Conservation (phyloP, 2,797 vertebrate genomes). For the Neostethus bicornis region DNA sequence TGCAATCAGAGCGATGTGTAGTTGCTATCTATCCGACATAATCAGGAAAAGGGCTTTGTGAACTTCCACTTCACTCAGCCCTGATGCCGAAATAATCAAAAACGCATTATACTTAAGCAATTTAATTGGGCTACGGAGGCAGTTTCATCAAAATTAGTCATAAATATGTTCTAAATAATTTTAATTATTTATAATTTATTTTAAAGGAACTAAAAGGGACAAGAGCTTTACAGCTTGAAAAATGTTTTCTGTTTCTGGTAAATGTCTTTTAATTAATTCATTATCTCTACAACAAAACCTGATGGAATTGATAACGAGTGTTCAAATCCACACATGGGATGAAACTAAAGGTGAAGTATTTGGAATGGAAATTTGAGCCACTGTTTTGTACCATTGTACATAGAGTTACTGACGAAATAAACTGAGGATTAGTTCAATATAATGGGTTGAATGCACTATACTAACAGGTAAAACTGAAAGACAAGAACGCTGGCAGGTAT, state of each 20-base stretch:
- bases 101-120: not conserved
- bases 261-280: no score
- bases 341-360: not conserved
- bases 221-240: not conserved
- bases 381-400: not conserved
- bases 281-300: no score
- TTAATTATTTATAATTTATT: not conserved
- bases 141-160: not conserved
- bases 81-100: not conserved
- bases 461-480: no score
- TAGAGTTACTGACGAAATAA: not conserved
- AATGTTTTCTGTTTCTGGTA: no score
- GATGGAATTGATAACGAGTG: no score
- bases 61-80: not conserved
- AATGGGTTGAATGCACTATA: not conserved
- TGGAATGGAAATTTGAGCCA: not conserved
- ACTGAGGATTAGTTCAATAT: not conserved
- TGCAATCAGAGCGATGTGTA: constrained; percentile 4
- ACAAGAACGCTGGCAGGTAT: no score
- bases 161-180: accelerated
- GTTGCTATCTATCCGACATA: constrained; percentile 4
- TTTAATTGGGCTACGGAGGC: not conserved
- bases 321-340: no score
- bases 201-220: not conserved
- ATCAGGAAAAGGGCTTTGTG: constrained; percentile 2